Evolutionary conservation across 2,113 vertebrate species (phyloP).

Genomic region (Apaloderma vittatum): DNA sequence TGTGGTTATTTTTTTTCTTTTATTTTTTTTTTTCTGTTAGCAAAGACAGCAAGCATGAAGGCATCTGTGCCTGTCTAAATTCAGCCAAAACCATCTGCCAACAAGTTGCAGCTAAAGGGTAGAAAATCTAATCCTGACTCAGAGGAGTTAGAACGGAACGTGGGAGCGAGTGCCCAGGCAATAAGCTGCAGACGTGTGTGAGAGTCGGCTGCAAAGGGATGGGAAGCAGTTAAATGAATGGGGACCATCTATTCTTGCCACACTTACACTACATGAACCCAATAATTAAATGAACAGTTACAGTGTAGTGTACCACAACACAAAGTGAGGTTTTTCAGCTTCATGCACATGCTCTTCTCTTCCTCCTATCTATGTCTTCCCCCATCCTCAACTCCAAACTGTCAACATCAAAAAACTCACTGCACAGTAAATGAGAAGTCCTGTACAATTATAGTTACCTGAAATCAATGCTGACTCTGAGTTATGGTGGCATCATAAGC

Average conservation of each 20-base stretch:
- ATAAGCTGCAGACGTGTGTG: neutral
- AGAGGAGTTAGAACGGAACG: slow-evolving; percentile 3
- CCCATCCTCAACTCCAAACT: neutral
- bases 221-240: slow-evolving; percentile 50
- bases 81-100: slow-evolving; percentile 61
- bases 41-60: slow-evolving; percentile 18
- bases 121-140: slow-evolving; percentile 54
- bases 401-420: neutral
- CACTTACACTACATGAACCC: neutral
- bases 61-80: slow-evolving; percentile 55
- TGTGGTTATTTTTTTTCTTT: neutral
- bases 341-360: neutral
- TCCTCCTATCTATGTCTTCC: neutral
- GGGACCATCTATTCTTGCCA: neutral
- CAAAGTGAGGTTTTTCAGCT: neutral
- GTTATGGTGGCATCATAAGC: neutral
- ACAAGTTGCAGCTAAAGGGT: slow-evolving; percentile 29
- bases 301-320: neutral
- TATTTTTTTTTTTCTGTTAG: neutral
- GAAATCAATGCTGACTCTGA: slow-evolving; percentile 8
- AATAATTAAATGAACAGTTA: slow-evolving; percentile 59
- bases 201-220: neutral
- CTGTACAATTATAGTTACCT: neutral
- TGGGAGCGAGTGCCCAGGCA: neutral
- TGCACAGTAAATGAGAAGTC: neutral